These are phyloP conservation scores for Sarcophaga carnaria DNA, from an alignment of 2,888 invertebrate genomes.

Conservation along the genomic window DNA sequence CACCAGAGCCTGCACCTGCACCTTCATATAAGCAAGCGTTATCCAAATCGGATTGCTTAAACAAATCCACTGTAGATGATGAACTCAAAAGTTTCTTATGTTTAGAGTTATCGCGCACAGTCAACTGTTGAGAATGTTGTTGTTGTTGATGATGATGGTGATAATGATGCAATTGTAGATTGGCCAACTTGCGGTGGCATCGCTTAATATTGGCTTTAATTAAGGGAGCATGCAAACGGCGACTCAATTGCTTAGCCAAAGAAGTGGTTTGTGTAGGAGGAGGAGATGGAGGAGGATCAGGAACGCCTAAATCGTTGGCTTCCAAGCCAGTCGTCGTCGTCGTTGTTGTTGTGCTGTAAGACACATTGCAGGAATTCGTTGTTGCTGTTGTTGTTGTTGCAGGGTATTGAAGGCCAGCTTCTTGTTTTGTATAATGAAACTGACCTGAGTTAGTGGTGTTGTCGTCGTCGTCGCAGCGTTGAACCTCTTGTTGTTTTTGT, in stretches of 20 bases:
- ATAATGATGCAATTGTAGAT: conserved; percentile 66
- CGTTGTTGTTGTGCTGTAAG: neutral
- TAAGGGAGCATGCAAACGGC: conserved; percentile 73
- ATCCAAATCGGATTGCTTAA: conserved; percentile 66
- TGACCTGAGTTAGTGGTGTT: neutral
- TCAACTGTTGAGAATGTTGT: conserved; percentile 6
- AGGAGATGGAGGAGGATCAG: neutral
- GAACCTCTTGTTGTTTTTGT: conserved; percentile 22
- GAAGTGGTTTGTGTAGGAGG: conserved; percentile 12
- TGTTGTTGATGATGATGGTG: conserved; percentile 14
- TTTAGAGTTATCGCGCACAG: neutral
- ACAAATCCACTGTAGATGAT: conserved; percentile 70
- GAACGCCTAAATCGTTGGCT: conserved; percentile 4
- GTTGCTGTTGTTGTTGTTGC: conserved; percentile 45
- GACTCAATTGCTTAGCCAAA: conserved; percentile 72
- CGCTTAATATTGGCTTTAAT: conserved; percentile 73
- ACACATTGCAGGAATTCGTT: conserved; percentile 43
- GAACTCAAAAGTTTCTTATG: conserved; percentile 62
- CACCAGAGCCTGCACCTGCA: conserved; percentile 1
- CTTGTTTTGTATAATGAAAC: conserved; percentile 26
- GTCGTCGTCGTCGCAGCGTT: conserved; percentile 45
- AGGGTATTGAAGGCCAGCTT: conserved; percentile 47
- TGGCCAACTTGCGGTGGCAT: conserved; percentile 73
- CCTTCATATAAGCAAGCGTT: conserved; percentile 61
- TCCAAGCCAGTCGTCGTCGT: conserved; percentile 17